Evolutionary conservation across 2,888 invertebrate species (phyloP).

Genomic region (Neocrepidodera transversa): DNA sequence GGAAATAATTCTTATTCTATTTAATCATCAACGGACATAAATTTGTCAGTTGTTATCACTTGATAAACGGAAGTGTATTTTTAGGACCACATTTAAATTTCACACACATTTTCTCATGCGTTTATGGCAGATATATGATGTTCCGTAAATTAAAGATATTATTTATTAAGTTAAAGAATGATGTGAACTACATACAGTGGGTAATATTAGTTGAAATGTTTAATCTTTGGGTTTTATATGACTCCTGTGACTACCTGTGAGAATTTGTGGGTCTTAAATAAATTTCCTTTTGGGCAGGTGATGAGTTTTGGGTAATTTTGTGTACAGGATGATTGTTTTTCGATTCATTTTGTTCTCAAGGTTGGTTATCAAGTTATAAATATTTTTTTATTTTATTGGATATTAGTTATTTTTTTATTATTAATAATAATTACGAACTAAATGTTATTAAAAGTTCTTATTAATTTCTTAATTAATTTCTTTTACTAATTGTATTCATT

Average conservation of each 20-base stretch:
- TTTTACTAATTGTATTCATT: too few relatives aligned
- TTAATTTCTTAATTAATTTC: too few relatives aligned
- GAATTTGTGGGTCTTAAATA: not conserved
- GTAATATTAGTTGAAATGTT: not conserved
- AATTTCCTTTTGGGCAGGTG: not conserved
- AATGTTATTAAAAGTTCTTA: too few relatives aligned
- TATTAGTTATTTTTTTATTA: too few relatives aligned
- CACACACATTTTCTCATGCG: constrained; percentile 45
- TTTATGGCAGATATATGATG: constrained; percentile 36
- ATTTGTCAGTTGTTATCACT: constrained; percentile 40
- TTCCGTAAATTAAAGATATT: constrained; percentile 36
- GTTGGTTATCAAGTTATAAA: too few relatives aligned
- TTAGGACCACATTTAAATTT: constrained; percentile 43
- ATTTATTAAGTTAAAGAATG: constrained; percentile 28
- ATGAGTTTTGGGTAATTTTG: not conserved
- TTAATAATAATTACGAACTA: too few relatives aligned
- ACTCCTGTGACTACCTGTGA: not conserved
- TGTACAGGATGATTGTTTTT: too few relatives aligned
- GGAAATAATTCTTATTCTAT: too few relatives aligned
- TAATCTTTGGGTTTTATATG: not conserved
- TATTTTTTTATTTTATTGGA: too few relatives aligned
- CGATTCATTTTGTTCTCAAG: too few relatives aligned
- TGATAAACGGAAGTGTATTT: constrained; percentile 44
- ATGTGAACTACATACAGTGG: constrained; percentile 4
- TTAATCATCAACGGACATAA: constrained; percentile 36